Percentiles rank a stretch among this genome's conserved stretches.
Evolutionary conservation across 2,888 invertebrate genomes (phyloP).

Genomic region (Scaptomyza reducta): DNA sequence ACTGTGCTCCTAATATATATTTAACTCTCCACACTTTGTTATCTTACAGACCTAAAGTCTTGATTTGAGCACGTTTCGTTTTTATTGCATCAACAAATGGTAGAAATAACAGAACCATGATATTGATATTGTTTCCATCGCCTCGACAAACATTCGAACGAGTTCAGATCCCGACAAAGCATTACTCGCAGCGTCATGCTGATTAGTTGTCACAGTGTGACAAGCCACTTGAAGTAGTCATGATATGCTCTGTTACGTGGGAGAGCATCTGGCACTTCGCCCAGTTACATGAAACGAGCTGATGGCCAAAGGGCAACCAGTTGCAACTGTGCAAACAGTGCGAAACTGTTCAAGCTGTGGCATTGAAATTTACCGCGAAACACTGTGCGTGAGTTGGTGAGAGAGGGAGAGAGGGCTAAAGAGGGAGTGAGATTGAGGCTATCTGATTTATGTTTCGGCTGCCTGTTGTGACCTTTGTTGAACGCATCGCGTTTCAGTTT

Average conservation of each 20-base stretch:
- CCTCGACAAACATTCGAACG: not conserved
- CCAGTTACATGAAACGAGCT: conserved; percentile 18
- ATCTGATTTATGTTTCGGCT: conserved; percentile 52
- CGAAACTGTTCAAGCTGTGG: conserved; percentile 24
- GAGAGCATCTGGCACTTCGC: not conserved
- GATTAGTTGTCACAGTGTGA: conserved; percentile 17
- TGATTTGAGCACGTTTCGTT: conserved; percentile 15
- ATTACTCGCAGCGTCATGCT: conserved; percentile 19
- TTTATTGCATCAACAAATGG: not conserved
- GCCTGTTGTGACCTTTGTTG: conserved; percentile 58
- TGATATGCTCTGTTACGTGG: not conserved
- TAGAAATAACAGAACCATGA: not conserved
- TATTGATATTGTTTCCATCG: not conserved
- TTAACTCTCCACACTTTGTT: not conserved
- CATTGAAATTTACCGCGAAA: conserved; percentile 44
- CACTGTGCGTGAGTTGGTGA: not conserved
- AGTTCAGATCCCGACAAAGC: not conserved
- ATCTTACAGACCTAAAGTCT: not conserved
- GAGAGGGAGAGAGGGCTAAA: not conserved
- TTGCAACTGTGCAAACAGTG: conserved; percentile 31
- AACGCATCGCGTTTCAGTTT: conserved; percentile 64
- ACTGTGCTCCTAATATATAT: too few relatives aligned
- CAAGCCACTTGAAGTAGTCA: conserved; percentile 25
- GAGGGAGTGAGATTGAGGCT: conserved; percentile 2
- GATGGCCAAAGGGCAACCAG: conserved; percentile 45